These are phyloP conservation scores for Callithrix jacchus DNA, from an alignment of 2,113 vertebrate genomes.

Conservation along the genomic window DNA sequence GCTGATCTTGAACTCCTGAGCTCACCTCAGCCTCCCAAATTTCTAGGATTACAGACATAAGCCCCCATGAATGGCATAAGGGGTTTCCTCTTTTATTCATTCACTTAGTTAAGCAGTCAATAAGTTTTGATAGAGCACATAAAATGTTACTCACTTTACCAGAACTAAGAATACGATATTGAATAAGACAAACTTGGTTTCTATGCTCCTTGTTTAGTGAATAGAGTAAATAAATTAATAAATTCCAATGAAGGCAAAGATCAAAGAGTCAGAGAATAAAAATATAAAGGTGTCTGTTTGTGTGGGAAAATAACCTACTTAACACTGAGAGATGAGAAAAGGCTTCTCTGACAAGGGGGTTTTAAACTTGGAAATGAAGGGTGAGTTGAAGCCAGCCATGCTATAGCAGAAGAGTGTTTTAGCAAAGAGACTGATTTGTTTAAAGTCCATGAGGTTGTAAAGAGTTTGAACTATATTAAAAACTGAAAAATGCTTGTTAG, in stretches of 20 bases:
- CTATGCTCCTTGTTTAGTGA: not conserved
- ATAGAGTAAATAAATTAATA: not conserved
- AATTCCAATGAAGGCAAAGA: not conserved
- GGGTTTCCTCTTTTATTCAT: not conserved
- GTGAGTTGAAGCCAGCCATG: not conserved
- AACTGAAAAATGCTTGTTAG: not conserved
- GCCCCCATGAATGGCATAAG: fast-evolving
- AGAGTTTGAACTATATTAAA: not conserved
- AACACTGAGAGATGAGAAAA: not conserved
- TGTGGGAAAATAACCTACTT: not conserved
- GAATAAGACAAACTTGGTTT: not conserved
- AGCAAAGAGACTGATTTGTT: not conserved
- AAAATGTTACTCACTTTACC: not conserved
- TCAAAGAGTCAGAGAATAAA: not conserved
- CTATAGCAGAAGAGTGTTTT: not conserved
- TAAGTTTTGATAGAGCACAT: not conserved
- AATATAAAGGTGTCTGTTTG: not conserved
- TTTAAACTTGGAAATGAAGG: not conserved
- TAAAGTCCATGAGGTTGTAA: not conserved
- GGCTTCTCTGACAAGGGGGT: not conserved
- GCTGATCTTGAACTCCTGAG: too few relatives aligned
- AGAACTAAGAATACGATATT: not conserved
- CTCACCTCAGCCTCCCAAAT: too few relatives aligned
- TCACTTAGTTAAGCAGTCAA: not conserved
- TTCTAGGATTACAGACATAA: too few relatives aligned